These are phyloP conservation scores for Achlya flavicornis DNA, from an alignment of 2,888 invertebrate genomes.

Conservation along the genomic window DNA sequence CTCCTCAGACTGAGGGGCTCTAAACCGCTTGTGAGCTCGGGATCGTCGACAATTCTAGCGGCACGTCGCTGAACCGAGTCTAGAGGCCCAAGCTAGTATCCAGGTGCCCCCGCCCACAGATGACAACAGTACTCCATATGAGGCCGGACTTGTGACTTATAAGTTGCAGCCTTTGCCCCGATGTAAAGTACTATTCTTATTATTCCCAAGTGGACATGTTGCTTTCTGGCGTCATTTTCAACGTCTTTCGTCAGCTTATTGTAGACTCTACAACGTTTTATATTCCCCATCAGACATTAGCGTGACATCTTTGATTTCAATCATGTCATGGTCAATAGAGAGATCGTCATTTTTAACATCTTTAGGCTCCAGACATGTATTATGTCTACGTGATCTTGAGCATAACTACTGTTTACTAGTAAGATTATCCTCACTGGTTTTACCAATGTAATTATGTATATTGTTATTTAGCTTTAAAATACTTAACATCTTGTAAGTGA, in stretches of 20 bases:
- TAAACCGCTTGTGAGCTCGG: too few species aligned
- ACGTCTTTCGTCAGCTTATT: too few species aligned
- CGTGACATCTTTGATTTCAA: neutral
- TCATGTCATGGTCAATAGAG: neutral
- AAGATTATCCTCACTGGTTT: neutral
- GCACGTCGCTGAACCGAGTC: too few species aligned
- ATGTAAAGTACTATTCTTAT: too few species aligned
- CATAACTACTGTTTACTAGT: conserved; percentile 21
- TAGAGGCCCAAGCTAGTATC: too few species aligned
- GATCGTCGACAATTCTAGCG: too few species aligned
- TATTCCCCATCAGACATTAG: neutral
- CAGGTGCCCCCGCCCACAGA: too few species aligned
- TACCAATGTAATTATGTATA: neutral
- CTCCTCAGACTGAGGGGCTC: too few species aligned
- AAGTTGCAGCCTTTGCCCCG: too few species aligned
- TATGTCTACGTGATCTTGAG: conserved; percentile 32
- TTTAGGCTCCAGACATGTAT: neutral
- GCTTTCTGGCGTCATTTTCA: neutral
- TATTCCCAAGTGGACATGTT: neutral
- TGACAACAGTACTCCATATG: too few species aligned
- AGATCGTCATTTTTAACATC: neutral
- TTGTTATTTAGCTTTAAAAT: neutral
- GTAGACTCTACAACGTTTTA: too few species aligned
- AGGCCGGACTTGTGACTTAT: too few species aligned
- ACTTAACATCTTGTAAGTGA: neutral